Evolutionary conservation across 64 coral and sea anemone genomes (phyloP).

Genomic region (Montipora cactus): DNA sequence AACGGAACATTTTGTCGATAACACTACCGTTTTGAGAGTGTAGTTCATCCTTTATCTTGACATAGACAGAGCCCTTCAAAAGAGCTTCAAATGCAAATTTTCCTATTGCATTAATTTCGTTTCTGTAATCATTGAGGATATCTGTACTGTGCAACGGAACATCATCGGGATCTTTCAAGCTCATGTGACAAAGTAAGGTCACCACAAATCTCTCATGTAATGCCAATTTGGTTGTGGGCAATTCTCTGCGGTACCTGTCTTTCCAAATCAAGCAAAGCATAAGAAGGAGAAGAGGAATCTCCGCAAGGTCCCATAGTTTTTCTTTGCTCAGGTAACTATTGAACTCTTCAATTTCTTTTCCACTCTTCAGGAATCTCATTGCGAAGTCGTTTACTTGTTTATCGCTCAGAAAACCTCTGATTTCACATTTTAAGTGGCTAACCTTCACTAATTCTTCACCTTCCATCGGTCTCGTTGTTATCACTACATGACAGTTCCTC

Average conservation of each 20-base stretch:
- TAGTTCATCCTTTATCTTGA: not conserved
- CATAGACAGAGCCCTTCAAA: not conserved
- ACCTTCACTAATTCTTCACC: not conserved
- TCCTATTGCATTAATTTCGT: not conserved
- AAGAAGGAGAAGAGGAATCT: constrained; percentile 45
- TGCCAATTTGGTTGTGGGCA: constrained; percentile 18
- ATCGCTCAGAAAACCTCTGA: not conserved
- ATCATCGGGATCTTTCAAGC: not conserved
- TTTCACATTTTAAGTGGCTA: constrained; percentile 6
- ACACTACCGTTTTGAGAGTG: not conserved
- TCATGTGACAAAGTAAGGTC: constrained; percentile 30
- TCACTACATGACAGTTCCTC: constrained; percentile 12
- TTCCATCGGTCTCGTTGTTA: constrained; percentile 33
- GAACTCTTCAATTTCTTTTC: constrained; percentile 21
- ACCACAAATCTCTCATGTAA: constrained; percentile 34
- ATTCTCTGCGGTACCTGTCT: constrained; percentile 1
- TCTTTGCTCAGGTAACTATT: not conserved
- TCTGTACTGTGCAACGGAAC: not conserved
- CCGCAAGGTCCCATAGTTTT: constrained; percentile 29
- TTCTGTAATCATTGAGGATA: not conserved
- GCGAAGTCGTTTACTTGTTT: constrained; percentile 35
- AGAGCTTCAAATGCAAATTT: not conserved
- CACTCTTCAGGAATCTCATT: not conserved
- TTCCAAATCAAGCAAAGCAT: constrained; percentile 62
- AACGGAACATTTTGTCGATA: constrained; percentile 3